These are phyloP conservation scores for Caenorhabditis zanzibari DNA, from an alignment of 2,888 invertebrate species.

Conservation along the genomic window DNA sequence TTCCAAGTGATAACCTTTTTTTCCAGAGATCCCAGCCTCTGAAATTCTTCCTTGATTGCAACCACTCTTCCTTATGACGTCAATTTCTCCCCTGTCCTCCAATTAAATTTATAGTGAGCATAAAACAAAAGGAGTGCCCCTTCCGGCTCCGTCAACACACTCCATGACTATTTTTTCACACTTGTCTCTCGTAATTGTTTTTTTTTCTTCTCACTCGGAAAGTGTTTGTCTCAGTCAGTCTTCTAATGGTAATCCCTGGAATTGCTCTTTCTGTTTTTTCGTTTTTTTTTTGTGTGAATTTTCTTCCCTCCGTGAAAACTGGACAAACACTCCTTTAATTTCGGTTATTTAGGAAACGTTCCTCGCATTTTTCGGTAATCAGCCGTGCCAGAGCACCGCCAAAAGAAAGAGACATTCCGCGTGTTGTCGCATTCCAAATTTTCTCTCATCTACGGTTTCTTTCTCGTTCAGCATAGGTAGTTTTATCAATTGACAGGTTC, in stretches of 20 bases:
- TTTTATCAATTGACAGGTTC: conserved; percentile 44
- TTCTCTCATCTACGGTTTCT: conserved; percentile 14
- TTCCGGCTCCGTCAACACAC: conserved; percentile 28
- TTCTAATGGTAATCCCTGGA: conserved; percentile 40
- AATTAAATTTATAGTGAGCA: conserved; percentile 36
- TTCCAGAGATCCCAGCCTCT: neutral
- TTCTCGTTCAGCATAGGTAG: conserved; percentile 6
- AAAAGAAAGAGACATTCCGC: neutral
- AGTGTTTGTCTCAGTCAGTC: conserved; percentile 29
- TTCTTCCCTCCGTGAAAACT: conserved; percentile 26
- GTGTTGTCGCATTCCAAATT: conserved; percentile 36
- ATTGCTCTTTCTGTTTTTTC: conserved; percentile 36
- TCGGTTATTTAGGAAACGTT: conserved; percentile 24
- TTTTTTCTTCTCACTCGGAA: conserved; percentile 14
- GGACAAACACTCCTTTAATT: conserved; percentile 47
- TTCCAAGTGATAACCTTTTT: neutral
- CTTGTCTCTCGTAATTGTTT: conserved; percentile 28
- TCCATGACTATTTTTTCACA: conserved; percentile 47
- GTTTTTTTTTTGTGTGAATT: neutral
- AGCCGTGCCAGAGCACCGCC: neutral
- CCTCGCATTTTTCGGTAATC: conserved; percentile 40
- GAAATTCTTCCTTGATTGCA: neutral
- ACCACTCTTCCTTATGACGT: conserved; percentile 10
- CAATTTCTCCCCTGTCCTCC: neutral
- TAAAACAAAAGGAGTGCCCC: conserved; percentile 29